Evolutionary conservation across 2,113 vertebrate species (phyloP), one percentile per base, ranked within the genome.

Genomic region (Tenebrosternarchus preto): DNA sequence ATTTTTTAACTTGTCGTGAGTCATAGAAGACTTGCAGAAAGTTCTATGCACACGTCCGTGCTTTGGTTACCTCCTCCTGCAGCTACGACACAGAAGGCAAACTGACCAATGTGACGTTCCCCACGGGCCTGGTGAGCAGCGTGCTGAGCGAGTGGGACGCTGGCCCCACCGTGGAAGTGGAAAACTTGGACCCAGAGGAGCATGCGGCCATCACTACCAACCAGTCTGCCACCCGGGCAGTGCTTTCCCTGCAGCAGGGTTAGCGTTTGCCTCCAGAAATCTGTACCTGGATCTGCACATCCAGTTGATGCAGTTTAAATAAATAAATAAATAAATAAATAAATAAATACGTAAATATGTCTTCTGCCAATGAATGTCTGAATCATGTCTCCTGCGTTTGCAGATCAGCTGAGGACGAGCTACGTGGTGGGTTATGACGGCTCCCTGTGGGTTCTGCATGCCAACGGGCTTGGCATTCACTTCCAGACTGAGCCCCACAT

Each of bases 201-300:
- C 97, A 96, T 27, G 94, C 97, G 86, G 97, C 95, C 91, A 97
- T 99, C 89, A 96, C 93, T 84, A 96, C 95, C 1, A 99, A 99
- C 57, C 88, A 96, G 85, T 98, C 97, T 4, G 95, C 94, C 4
- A 93, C 96, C 0, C 95, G 96, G 84, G 95, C 95, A 20, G 96
- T 98, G 91, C 97, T 98, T 87, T 98, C 95, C 31, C 93, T 98
- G 92, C 94, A 96, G 85, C 97, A 98, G 95, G 97, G 97, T 99
- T 92, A 87, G 89, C 55, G 64, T 59, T 20, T 25, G 24, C 7
- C 33, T 17, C 46, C 43, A 50, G 43, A 15, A 11, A 50, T 50
- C 43, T 15, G 11, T 50, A 11, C 12, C 43, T 15, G 11, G 9
- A 2, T 50, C 9, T 50, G 43, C 8, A 50, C 43, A 46, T 9